A percentile compares a stretch with the other conserved stretches of the same genome.
Evolutionary conservation across 2,797 vertebrate species (phyloP).

Genomic region (Lerista edwardsae): DNA sequence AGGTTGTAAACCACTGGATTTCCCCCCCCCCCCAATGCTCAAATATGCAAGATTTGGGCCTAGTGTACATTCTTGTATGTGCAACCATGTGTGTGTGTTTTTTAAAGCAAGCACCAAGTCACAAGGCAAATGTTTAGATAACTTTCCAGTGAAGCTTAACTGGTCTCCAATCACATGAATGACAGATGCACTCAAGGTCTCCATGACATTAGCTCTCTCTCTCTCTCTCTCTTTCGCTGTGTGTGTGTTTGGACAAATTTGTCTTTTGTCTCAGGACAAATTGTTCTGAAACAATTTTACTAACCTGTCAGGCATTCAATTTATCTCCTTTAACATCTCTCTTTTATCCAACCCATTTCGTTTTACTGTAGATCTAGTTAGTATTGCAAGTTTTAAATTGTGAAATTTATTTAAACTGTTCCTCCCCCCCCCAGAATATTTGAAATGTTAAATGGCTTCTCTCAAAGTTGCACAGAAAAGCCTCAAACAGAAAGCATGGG

Average conservation of each 20-base stretch:
- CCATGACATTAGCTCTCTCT: slow-evolving; percentile 68
- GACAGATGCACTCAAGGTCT: slow-evolving; percentile 67
- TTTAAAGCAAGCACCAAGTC: slow-evolving; percentile 17
- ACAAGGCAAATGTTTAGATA: neutral
- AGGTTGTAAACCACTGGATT: too few relatives aligned
- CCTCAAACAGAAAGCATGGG: neutral
- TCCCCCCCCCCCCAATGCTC: neutral
- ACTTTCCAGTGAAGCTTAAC: slow-evolving; percentile 25
- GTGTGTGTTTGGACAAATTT: neutral
- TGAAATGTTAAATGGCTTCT: neutral
- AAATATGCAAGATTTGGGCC: neutral
- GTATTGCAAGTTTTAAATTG: neutral
- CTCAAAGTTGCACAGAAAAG: neutral
- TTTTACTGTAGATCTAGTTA: slow-evolving; percentile 37
- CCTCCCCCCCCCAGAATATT: neutral
- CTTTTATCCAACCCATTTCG: slow-evolving; percentile 11
- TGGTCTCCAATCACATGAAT: slow-evolving; percentile 24
- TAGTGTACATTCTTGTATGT: neutral
- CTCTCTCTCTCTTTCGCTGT: too few relatives aligned
- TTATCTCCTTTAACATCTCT: slow-evolving; percentile 57
- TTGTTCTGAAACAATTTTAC: slow-evolving; percentile 51
- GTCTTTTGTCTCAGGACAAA: neutral
- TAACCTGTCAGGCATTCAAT: slow-evolving; percentile 27
- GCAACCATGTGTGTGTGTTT: too few relatives aligned
- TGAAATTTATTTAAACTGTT: neutral